These are phyloP conservation scores for Burhinus oedicnemus DNA, from an alignment of 2,113 vertebrate genomes.

Conservation along the genomic window DNA sequence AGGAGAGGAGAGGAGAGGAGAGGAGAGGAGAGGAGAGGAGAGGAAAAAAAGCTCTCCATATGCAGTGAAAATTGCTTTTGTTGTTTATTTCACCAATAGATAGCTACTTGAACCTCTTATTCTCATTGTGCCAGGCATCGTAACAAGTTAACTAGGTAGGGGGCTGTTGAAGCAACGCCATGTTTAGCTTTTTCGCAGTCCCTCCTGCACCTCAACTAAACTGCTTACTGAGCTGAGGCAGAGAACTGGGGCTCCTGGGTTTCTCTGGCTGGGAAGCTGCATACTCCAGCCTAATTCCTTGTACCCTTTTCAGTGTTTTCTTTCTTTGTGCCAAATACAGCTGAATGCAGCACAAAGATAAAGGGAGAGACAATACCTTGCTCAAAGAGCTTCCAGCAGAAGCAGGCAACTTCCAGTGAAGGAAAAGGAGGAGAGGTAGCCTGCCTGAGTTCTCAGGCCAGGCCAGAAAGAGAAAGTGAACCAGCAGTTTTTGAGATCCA, in stretches of 20 bases:
- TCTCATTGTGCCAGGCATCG: neutral
- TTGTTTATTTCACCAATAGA: neutral
- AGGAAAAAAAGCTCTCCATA: neutral
- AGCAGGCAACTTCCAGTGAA: neutral
- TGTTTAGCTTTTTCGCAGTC: neutral
- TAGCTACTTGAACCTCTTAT: neutral
- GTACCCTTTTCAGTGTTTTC: neutral
- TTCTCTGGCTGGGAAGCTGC: neutral
- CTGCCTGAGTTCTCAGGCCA: neutral
- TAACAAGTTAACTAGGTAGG: neutral
- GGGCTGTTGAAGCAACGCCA: neutral
- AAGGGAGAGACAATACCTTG: constrained; percentile 2
- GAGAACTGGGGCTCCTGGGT: neutral
- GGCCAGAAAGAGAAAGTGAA: neutral
- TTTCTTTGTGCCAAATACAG: constrained; percentile 18
- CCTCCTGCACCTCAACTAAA: neutral
- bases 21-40: too few relatives aligned
- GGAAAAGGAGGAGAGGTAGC: neutral
- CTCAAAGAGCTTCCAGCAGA: neutral
- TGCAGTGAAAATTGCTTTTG: neutral
- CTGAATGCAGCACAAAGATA: constrained; percentile 47
- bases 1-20: too few relatives aligned
- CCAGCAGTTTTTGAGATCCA: neutral
- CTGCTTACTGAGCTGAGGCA: too few relatives aligned
- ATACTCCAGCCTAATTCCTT: neutral